Evolutionary conservation across 2,113 vertebrate species (phyloP).

Genomic region (Nothoprocta pentlandii): DNA sequence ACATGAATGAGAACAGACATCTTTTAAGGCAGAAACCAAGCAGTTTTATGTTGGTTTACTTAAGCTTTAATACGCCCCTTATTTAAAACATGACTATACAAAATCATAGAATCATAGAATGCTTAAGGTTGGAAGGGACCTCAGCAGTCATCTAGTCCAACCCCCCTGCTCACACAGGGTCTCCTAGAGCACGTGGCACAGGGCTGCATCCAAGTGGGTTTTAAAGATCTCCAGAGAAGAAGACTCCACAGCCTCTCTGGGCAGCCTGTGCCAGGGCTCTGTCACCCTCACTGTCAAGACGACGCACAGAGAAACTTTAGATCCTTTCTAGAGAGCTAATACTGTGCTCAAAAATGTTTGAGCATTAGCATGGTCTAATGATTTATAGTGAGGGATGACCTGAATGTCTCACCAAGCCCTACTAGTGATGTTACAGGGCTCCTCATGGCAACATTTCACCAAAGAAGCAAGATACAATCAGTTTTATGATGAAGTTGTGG

Average conservation of each 20-base stretch:
- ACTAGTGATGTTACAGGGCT: background rate
- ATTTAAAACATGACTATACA: background rate
- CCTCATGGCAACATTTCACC: background rate
- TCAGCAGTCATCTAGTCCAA: no score
- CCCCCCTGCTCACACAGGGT: no score
- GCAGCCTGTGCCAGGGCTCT: no score
- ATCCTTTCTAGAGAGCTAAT: background rate
- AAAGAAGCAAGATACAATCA: slow-evolving; percentile 29
- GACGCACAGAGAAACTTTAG: background rate
- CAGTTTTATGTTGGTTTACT: background rate
- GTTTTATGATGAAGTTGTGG: slow-evolving; percentile 27
- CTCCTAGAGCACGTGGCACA: no score
- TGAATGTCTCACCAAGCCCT: background rate
- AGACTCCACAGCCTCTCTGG: no score
- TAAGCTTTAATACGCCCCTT: background rate
- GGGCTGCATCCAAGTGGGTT: no score
- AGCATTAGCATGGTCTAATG: background rate
- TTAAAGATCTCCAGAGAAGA: no score
- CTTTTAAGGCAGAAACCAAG: background rate
- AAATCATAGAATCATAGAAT: background rate
- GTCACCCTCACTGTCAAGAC: no score
- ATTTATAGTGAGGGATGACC: background rate
- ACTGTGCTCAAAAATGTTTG: background rate
- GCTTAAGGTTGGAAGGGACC: no score
- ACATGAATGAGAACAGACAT: background rate